Conservation (phyloP, 1,140 invertebrate genomes). For the Phocides pigmalion region DNA sequence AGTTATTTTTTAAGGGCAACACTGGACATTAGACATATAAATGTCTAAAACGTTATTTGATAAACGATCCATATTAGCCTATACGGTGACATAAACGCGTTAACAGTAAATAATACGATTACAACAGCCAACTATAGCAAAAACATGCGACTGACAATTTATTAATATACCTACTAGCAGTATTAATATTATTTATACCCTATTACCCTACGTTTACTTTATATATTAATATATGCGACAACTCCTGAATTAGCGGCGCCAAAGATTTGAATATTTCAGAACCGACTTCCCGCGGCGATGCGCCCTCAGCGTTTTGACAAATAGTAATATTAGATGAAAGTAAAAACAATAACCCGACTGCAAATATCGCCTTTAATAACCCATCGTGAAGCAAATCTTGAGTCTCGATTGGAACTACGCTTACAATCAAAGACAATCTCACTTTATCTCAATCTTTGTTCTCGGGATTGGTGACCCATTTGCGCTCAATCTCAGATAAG, state of each 20-base stretch:
- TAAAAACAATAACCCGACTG: too few relatives aligned
- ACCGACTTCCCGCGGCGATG: neutral
- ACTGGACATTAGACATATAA: too few relatives aligned
- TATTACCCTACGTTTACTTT: constrained; percentile 51
- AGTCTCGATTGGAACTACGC: too few relatives aligned
- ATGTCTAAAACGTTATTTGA: too few relatives aligned
- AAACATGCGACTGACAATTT: constrained; percentile 40
- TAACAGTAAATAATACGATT: constrained; percentile 32
- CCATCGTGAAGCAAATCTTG: too few relatives aligned
- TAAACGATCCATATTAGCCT: neutral
- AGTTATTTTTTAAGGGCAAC: too few relatives aligned
- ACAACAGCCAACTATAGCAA: constrained; percentile 47
- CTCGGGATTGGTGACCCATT: too few relatives aligned
- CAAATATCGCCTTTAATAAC: too few relatives aligned
- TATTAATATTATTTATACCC: constrained; percentile 47
- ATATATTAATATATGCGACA: constrained; percentile 49
- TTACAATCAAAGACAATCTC: too few relatives aligned
- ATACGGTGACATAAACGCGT: neutral
- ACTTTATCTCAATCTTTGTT: too few relatives aligned
- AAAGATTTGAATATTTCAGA: neutral
- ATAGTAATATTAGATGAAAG: neutral
- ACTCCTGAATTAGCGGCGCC: neutral
- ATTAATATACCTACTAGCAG: constrained; percentile 37
- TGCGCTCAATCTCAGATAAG: too few relatives aligned
- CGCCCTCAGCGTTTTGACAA: neutral